Evolutionary conservation across 1,140 invertebrate species (phyloP).

Genomic region (Cylas formicarius): DNA sequence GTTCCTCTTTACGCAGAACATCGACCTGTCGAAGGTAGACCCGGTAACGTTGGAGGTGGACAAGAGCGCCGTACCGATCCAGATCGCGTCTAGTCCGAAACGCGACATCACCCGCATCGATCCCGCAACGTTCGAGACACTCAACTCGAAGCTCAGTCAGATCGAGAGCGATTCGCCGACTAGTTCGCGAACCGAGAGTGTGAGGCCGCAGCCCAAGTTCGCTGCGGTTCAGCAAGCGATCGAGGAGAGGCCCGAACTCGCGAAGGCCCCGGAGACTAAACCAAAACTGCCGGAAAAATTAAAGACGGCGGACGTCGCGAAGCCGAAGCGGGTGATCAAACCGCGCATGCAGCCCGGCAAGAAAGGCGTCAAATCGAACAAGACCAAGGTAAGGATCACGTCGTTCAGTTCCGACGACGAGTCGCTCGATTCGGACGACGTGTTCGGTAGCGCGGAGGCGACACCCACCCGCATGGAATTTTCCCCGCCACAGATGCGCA

Average conservation of each 20-base stretch:
- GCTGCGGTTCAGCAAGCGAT: slow-evolving; percentile 11
- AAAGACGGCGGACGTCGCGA: slow-evolving; percentile 41
- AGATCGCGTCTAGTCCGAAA: slow-evolving; percentile 56
- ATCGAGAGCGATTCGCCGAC: slow-evolving; percentile 64
- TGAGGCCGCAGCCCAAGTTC: slow-evolving; percentile 47
- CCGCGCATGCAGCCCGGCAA: slow-evolving; percentile 49
- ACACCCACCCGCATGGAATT: slow-evolving; percentile 60
- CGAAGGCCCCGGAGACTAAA: slow-evolving; percentile 21
- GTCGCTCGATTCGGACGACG: slow-evolving; percentile 63
- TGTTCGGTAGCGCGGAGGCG: slow-evolving; percentile 62
- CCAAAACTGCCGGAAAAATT: slow-evolving; percentile 43
- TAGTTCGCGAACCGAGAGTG: slow-evolving; percentile 58
- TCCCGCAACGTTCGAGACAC: slow-evolving; percentile 54
- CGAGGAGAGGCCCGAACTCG: slow-evolving; percentile 28
- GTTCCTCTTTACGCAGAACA: slow-evolving; percentile 63
- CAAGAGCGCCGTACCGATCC: slow-evolving; percentile 52
- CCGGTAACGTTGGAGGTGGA: slow-evolving; percentile 60
- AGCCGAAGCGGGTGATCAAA: slow-evolving; percentile 49
- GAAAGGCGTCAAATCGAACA: slow-evolving; percentile 47
- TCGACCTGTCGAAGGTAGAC: slow-evolving; percentile 61
- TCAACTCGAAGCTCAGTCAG: slow-evolving; percentile 63
- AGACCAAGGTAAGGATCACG: slow-evolving; percentile 59
- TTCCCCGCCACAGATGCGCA: slow-evolving; percentile 60
- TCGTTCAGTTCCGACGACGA: slow-evolving; percentile 65
- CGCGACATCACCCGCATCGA: slow-evolving; percentile 60